Percentiles rank a stretch among this genome's conserved stretches.
These are phyloP conservation scores for Drosophila auraria DNA, from an alignment of 1,140 invertebrate species.

Conservation along the genomic window DNA sequence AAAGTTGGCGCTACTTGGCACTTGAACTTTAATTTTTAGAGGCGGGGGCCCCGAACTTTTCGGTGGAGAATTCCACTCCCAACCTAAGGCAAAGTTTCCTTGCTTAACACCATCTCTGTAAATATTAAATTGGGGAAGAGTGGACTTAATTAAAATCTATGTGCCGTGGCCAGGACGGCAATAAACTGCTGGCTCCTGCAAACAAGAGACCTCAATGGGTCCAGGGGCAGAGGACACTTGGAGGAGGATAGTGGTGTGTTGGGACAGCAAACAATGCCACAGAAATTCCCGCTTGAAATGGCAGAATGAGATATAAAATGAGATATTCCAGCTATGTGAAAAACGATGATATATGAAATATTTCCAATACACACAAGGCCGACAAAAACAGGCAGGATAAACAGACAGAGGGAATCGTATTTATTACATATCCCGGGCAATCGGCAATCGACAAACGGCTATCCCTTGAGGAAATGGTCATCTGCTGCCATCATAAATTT, in stretches of 20 bases:
- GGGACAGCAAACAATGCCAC: constrained; percentile 18
- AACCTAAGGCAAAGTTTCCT: constrained; percentile 30
- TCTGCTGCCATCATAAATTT: constrained; percentile 66
- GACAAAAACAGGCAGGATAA: constrained; percentile 13
- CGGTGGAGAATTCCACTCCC: not conserved
- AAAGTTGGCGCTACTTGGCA: constrained; percentile 28
- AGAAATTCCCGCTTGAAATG: constrained; percentile 45
- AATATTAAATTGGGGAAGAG: constrained; percentile 72
- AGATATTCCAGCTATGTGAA: constrained; percentile 52
- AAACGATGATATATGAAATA: constrained; percentile 59
- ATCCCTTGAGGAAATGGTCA: constrained; percentile 64
- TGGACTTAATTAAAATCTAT: constrained; percentile 82
- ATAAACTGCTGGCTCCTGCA: constrained; percentile 27
- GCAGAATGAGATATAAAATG: constrained; percentile 39
- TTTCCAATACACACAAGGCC: constrained; percentile 32
- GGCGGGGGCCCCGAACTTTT: constrained; percentile 4
- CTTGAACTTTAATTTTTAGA: constrained; percentile 26
- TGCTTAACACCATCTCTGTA: constrained; percentile 64
- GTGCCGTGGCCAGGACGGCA: constrained; percentile 51
- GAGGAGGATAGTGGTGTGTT: not conserved
- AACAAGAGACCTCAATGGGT: constrained; percentile 31
- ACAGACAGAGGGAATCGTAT: constrained; percentile 30
- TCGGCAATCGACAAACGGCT: constrained; percentile 32
- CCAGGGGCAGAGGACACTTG: constrained; percentile 11
- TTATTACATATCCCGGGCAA: constrained; percentile 58